Base-by-base conservation (phyloP, 2,888 invertebrate genomes). In the Micoletzkya japonica region DNA sequence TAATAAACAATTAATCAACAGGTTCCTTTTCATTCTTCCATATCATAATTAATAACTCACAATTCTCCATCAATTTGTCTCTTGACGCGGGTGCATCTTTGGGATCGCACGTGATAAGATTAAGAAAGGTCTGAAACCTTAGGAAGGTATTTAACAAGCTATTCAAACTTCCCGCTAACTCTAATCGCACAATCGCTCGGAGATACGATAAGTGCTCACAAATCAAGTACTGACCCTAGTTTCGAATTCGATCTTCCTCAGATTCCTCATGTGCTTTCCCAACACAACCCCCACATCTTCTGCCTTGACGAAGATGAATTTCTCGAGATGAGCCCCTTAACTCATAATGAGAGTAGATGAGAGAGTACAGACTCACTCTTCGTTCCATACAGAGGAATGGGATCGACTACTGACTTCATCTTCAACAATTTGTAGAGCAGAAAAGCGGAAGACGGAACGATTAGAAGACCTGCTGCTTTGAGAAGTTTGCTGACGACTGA, bases 261-360 rank as follows among this genome's bases (percentile, higher is more conserved):
- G n/a, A 24, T 52, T 66, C 3, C 64, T 7, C 54, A 54, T 26
- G 32, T 66, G 64, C 4, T 37, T 14, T 1, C 64, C 64, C 4
- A 66, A 54, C 17, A 66, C 64, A 54, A 66, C 37, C 14, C 64
- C 64, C 14, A 66, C 64, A 30, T 54, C 28, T 2, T 36, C 54
- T 2, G 30, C 26, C 1, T 36, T 28, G 26, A 66, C 32, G 64
- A 66, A 66, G 64, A 66, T 52, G 54, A 66, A 66, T 28, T 54
- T 52, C 28, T 66, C 64, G 34, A 34, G 24, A 2, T 44, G 64
- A 14, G 37, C 34, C 4, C 54, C 64, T 66, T 20, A 1, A 52
- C 24, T n/a, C 28, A 34, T 36, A 24, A 34, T 14, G 20, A n/a
- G 20, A 1, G 7, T n/a, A 58, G 32, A 6, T 1, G 17, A 17